Percentiles rank a stretch among this genome's conserved stretches.
These are phyloP conservation scores for Melinaea menophilus DNA, from an alignment of 2,888 invertebrate species.

Conservation along the genomic window DNA sequence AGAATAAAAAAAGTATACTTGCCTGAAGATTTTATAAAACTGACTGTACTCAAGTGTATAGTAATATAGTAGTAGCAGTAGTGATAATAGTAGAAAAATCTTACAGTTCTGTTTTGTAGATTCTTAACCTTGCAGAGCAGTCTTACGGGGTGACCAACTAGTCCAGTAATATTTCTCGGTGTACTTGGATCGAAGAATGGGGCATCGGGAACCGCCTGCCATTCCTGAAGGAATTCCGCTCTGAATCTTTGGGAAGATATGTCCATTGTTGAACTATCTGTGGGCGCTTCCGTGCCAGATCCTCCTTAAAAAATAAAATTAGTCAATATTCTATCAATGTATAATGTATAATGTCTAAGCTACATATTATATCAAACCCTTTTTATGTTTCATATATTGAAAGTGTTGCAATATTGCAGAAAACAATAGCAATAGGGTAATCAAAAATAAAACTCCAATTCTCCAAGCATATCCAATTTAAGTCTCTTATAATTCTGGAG, in stretches of 20 bases:
- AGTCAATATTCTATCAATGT: background rate
- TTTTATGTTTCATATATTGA: background rate
- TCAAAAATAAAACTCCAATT: conserved; percentile 14
- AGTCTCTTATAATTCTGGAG: conserved; percentile 18
- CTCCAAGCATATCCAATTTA: conserved; percentile 20
- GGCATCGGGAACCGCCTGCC: conserved; percentile 70
- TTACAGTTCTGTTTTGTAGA: conserved; percentile 91
- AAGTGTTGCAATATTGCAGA: background rate
- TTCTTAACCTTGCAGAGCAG: conserved; percentile 91
- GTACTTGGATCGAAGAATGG: conserved; percentile 89
- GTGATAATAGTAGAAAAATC: conserved; percentile 43
- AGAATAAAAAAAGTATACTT: too few relatives aligned
- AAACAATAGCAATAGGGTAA: conserved; percentile 2
- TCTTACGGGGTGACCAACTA: conserved; percentile 90
- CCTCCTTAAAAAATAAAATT: conserved; percentile 55
- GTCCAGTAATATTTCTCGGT: conserved; percentile 88
- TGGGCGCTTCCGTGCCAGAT: conserved; percentile 77
- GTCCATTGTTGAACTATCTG: conserved; percentile 73
- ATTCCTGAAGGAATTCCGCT: conserved; percentile 69
- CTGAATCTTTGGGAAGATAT: conserved; percentile 66
- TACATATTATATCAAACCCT: conserved; percentile 6
- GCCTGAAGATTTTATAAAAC: too few relatives aligned
- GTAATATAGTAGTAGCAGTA: too few relatives aligned
- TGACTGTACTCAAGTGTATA: too few relatives aligned
- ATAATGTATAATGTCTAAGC: too few relatives aligned